These are phyloP conservation scores for Lasius platythorax DNA, from an alignment of 2,888 invertebrate species.

Conservation along the genomic window DNA sequence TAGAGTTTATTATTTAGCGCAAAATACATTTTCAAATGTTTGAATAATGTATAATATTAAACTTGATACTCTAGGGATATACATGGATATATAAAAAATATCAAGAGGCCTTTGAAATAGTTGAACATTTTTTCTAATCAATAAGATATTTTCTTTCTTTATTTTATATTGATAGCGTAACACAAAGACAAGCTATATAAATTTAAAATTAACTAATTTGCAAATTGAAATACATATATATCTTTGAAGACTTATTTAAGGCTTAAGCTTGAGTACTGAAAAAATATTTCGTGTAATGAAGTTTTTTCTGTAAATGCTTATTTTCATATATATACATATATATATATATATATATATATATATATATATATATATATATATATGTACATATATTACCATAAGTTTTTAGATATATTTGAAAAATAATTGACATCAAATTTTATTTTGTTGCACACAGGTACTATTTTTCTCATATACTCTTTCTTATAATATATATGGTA, in stretches of 20 bases:
- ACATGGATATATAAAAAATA: neutral
- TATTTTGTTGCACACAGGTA: conserved; percentile 64
- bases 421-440: conserved; percentile 64
- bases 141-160: conserved; percentile 1
- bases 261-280: neutral
- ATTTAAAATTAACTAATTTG: neutral
- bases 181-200: neutral
- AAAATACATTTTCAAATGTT: neutral
- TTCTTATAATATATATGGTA: conserved; percentile 41
- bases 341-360: neutral
- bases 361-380: neutral
- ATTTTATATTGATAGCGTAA: neutral
- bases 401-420: conserved; percentile 56
- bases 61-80: neutral
- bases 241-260: neutral
- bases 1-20: neutral
- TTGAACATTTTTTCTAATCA: neutral
- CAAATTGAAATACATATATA: neutral
- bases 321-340: conserved; percentile 44
- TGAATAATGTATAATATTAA: neutral
- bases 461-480: conserved; percentile 55
- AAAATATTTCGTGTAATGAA: neutral
- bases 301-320: conserved; percentile 14
- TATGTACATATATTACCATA: neutral
- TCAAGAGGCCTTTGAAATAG: neutral